These are phyloP conservation scores for Machimus atricapillus DNA, from an alignment of 2,888 invertebrate genomes.

Conservation along the genomic window DNA sequence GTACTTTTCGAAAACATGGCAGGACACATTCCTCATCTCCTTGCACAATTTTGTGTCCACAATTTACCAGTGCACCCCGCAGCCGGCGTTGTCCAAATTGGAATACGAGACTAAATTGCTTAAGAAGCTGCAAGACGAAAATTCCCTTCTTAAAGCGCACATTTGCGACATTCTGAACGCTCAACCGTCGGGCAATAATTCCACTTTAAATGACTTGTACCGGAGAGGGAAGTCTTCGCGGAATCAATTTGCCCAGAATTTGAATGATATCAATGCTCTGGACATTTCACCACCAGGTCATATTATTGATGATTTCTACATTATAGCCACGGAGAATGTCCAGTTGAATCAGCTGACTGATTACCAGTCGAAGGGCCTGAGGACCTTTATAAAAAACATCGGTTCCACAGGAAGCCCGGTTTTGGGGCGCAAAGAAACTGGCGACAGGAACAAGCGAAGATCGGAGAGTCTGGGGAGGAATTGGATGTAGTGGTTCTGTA, in stretches of 20 bases:
- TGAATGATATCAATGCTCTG: conserved; percentile 70
- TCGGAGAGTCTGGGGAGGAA: conserved; percentile 61
- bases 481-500: conserved; percentile 54
- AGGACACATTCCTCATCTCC: conserved; percentile 88
- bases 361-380: conserved; percentile 76
- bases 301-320: conserved; percentile 90
- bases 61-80: conserved; percentile 85
- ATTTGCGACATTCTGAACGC: conserved; percentile 61
- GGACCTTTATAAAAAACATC: conserved; percentile 82
- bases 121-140: conserved; percentile 83
- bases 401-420: conserved; percentile 81
- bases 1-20: conserved; percentile 94
- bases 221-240: not conserved
- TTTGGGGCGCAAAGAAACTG: conserved; percentile 71
- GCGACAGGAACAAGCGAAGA: conserved; percentile 55
- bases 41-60: conserved; percentile 92
- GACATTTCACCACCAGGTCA: conserved; percentile 77
- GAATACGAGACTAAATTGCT: conserved; percentile 85
- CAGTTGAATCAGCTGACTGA: conserved; percentile 59
- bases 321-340: conserved; percentile 79
- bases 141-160: conserved; percentile 72
- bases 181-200: not conserved
- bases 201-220: not conserved
- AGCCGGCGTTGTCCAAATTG: conserved; percentile 83
- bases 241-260: conserved; percentile 60